Conservation (phyloP, 2,888 invertebrate genomes). For the Lottia gigantea region DNA sequence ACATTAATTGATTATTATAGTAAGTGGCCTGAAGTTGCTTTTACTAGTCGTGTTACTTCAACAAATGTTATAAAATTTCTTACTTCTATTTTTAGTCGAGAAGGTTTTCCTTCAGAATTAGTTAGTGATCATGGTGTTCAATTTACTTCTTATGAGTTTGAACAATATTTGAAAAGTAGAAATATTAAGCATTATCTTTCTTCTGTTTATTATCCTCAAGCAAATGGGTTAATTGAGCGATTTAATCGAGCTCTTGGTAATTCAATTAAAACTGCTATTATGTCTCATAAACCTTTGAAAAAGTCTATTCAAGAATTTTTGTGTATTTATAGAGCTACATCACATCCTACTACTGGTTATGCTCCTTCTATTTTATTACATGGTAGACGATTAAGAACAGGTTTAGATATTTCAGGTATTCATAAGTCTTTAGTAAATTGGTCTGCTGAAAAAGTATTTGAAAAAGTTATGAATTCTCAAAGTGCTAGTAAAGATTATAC, state of each 20-base stretch:
- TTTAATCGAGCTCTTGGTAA: conserved; percentile 15
- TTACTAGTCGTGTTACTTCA: conserved; percentile 29
- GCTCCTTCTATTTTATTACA: background rate
- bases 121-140: conserved; percentile 60
- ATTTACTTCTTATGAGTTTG: conserved; percentile 48
- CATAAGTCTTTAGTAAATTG: background rate
- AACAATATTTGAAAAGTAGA: conserved; percentile 32
- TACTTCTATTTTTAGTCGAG: conserved; percentile 35
- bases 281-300: background rate
- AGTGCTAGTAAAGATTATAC: background rate
- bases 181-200: conserved; percentile 37
- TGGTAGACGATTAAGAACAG: background rate
- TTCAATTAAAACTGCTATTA: background rate
- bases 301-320: conserved; percentile 1
- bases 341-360: background rate
- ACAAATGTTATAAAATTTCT: conserved; percentile 35
- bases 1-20: conserved; percentile 66
- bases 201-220: conserved; percentile 42
- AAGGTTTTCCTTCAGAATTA: conserved; percentile 46
- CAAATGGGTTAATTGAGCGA: conserved; percentile 52
- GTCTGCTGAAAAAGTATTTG: background rate
- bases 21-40: conserved; percentile 66
- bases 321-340: background rate
- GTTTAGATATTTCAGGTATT: background rate
- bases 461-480: background rate